These are phyloP conservation scores for Enteromius radiatus DNA, from an alignment of 2,797 vertebrate species.

Conservation along the genomic window DNA sequence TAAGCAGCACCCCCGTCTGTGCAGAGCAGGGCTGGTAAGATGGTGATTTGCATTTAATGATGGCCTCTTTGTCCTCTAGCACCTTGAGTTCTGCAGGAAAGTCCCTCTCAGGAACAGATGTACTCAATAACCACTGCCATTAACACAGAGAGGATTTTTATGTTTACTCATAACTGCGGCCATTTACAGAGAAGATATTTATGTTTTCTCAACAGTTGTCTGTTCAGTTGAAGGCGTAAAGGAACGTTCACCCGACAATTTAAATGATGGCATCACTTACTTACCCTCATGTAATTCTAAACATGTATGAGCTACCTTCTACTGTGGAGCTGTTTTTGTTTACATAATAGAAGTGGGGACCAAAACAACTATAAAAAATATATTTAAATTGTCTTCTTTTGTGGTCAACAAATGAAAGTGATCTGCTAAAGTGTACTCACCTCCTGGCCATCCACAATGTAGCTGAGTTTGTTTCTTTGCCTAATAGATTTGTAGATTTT, in stretches of 20 bases:
- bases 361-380: background rate
- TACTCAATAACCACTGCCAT: background rate
- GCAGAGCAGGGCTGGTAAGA: slow-evolving; percentile 72
- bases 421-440: background rate
- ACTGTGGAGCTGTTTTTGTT: background rate
- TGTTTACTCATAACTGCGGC: slow-evolving; percentile 24
- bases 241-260: background rate
- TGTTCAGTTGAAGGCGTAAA: background rate
- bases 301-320: background rate
- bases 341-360: background rate
- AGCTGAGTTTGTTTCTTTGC: background rate
- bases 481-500: background rate
- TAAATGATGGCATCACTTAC: background rate
- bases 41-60: slow-evolving; percentile 75
- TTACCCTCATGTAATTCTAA: background rate
- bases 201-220: slow-evolving; percentile 28
- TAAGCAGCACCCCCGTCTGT: slow-evolving; percentile 69
- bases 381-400: background rate
- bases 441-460: background rate
- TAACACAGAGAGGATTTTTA: slow-evolving; percentile 10
- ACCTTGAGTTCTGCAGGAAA: slow-evolving; percentile 63
- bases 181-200: slow-evolving; percentile 6
- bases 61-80: slow-evolving; percentile 69
- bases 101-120: slow-evolving; percentile 34
- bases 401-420: background rate